These are phyloP conservation scores for Eilema sororculum DNA, from an alignment of 2,888 invertebrate genomes.

Conservation along the genomic window DNA sequence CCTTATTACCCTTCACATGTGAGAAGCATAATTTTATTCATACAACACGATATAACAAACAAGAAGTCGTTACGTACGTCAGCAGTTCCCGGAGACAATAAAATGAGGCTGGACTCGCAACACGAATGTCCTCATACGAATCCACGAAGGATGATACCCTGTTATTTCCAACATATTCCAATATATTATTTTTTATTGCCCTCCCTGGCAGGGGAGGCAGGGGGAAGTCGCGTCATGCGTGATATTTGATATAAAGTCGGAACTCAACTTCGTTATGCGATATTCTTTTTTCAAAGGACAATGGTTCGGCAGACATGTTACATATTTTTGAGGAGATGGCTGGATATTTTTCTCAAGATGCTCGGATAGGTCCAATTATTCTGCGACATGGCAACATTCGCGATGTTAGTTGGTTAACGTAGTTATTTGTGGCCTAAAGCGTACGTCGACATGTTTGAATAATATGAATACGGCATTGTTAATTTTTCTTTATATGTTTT, in stretches of 20 bases:
- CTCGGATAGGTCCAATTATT: conserved; percentile 82
- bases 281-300: conserved; percentile 87
- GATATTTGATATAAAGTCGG: conserved; percentile 87
- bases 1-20: conserved; percentile 64
- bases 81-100: conserved; percentile 81
- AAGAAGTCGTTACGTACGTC: conserved; percentile 72
- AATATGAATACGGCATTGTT: conserved; percentile 45
- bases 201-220: conserved; percentile 64
- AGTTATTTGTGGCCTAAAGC: conserved; percentile 56
- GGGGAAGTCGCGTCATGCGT: conserved; percentile 83
- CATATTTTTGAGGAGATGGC: conserved; percentile 81
- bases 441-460: conserved; percentile 43
- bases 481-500: conserved; percentile 33
- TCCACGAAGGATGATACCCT: conserved; percentile 85
- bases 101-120: conserved; percentile 82
- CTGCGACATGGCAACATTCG: conserved; percentile 74
- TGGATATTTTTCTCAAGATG: conserved; percentile 78
- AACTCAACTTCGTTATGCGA: conserved; percentile 86
- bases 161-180: conserved; percentile 88
- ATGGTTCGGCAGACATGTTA: conserved; percentile 77
- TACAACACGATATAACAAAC: conserved; percentile 73
- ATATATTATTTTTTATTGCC: conserved; percentile 88
- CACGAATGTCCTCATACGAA: conserved; percentile 76
- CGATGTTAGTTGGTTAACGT: conserved; percentile 74
- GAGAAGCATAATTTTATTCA: conserved; percentile 73